Conservation (phyloP, 2,113 vertebrate genomes). For the Centrocercus urophasianus region DNA sequence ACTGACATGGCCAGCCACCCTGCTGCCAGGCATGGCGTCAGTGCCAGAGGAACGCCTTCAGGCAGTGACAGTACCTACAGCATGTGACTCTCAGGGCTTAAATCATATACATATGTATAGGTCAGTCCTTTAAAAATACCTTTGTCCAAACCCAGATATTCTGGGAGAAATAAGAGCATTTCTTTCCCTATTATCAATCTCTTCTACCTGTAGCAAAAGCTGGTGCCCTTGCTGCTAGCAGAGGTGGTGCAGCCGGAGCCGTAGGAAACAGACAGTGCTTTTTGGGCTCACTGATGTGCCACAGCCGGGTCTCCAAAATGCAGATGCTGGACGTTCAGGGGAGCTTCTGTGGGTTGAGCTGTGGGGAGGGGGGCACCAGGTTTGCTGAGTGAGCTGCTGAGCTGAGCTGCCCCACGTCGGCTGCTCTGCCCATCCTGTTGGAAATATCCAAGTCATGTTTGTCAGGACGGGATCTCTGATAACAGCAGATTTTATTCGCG, state of each 20-base stretch:
- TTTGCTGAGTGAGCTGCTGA: too few species aligned
- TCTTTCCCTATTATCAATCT: not conserved
- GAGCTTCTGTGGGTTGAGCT: not conserved
- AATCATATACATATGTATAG: rapidly evolving
- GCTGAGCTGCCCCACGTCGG: too few species aligned
- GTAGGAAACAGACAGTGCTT: not conserved
- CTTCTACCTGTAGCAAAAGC: not conserved
- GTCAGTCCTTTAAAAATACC: not conserved
- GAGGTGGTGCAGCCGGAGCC: not conserved
- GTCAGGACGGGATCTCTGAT: too few species aligned
- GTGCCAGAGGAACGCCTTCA: not conserved
- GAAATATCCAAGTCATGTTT: too few species aligned
- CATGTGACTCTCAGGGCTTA: not conserved
- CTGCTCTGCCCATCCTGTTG: too few species aligned
- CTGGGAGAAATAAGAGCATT: not conserved
- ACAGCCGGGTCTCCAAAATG: not conserved
- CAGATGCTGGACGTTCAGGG: not conserved
- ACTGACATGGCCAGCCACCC: not conserved
- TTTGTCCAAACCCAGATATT: not conserved
- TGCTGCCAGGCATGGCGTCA: not conserved
- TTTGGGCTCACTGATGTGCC: not conserved
- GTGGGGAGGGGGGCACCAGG: too few species aligned
- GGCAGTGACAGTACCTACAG: rapidly evolving
- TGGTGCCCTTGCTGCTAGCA: not conserved
- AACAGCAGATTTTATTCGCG: too few species aligned